phyloP scores from a whole-genome alignment of 2,888 invertebrate genomes.

The Drosophila ustulata region DNA sequence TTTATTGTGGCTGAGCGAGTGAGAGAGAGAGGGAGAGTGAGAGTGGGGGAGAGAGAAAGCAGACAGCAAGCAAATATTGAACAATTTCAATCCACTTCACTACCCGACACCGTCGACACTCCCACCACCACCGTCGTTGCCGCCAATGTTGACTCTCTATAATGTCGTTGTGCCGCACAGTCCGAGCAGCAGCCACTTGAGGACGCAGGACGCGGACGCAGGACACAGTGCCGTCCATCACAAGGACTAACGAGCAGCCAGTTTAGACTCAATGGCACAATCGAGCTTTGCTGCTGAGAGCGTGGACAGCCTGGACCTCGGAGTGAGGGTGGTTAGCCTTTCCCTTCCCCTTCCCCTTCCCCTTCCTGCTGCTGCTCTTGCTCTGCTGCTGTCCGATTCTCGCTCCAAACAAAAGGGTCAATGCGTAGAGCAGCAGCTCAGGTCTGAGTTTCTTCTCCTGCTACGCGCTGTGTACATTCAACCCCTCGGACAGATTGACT shows the following conservation, averaged over 20 bases:
- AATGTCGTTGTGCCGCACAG: constrained; percentile 24
- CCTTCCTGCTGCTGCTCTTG: neutral
- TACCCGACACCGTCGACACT: constrained; percentile 15
- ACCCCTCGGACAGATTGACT: constrained; percentile 77
- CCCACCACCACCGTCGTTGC: constrained; percentile 11
- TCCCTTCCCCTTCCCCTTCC: neutral
- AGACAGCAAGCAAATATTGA: constrained; percentile 58
- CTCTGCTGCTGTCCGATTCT: constrained; percentile 44
- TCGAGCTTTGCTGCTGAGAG: constrained; percentile 22
- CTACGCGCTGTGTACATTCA: constrained; percentile 49
- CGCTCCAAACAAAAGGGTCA: constrained; percentile 68
- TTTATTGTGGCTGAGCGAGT: constrained; percentile 16
- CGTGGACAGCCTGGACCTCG: constrained; percentile 15
- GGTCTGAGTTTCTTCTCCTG: constrained; percentile 28
- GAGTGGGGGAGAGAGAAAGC: constrained; percentile 36
- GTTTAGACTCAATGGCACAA: constrained; percentile 34
- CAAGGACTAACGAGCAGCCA: constrained; percentile 55
- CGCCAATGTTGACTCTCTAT: constrained; percentile 15
- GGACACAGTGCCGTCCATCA: constrained; percentile 64
- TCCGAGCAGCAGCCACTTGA: constrained; percentile 53
- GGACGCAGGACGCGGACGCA: constrained; percentile 17
- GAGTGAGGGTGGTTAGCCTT: constrained; percentile 55
- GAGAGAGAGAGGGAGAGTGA: constrained; percentile 33
- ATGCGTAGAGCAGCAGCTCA: constrained; percentile 41
- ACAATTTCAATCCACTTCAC: constrained; percentile 63